Conservation (phyloP, 1,140 invertebrate genomes). For the Melipona quadrifasciata region DNA sequence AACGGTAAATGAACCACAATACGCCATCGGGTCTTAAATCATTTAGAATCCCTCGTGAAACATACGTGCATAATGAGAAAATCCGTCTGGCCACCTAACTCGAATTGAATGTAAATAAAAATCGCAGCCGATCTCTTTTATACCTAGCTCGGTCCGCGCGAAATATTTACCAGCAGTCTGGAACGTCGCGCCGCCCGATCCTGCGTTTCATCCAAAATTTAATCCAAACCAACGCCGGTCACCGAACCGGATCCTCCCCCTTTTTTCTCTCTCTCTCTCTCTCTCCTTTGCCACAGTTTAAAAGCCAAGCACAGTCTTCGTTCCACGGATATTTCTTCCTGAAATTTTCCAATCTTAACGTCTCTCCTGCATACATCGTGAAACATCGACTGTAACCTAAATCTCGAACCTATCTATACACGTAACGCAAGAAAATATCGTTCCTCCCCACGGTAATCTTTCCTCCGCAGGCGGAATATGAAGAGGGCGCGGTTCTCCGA, state of each 20-base stretch:
- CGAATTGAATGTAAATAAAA: constrained; percentile 38
- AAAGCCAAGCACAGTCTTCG: background rate
- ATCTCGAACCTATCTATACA: background rate
- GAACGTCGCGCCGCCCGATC: no score
- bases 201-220: background rate
- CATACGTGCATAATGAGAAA: background rate
- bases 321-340: background rate
- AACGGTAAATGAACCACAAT: background rate
- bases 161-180: constrained; percentile 1
- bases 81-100: background rate
- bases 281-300: background rate
- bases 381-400: background rate
- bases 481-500: background rate
- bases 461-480: background rate
- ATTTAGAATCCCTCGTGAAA: background rate
- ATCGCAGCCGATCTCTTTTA: background rate
- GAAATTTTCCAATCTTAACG: background rate
- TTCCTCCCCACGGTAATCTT: background rate
- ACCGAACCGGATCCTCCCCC: background rate
- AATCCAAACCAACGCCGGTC: background rate
- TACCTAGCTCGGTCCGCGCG: background rate
- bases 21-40: background rate
- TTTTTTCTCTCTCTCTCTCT: no score
- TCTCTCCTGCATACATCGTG: no score
- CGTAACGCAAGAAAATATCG: background rate